Percentiles rank a stretch among this genome's conserved stretches.
phyloP scores from a whole-genome alignment of 2,797 vertebrate genomes.

The Acanthurus tractus region DNA sequence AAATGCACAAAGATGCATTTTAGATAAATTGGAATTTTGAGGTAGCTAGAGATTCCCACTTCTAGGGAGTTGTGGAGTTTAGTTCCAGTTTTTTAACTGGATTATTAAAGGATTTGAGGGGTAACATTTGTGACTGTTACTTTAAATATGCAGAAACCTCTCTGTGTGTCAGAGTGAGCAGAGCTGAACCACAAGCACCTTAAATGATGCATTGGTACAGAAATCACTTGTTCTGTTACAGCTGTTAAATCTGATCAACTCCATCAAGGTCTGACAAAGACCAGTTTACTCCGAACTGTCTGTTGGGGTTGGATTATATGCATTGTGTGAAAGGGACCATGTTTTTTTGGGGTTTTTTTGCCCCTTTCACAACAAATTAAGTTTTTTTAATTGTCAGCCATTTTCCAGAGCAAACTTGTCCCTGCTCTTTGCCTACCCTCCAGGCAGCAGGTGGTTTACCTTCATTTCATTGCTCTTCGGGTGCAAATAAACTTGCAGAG shows the following conservation, averaged over 20 bases:
- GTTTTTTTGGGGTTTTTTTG: not conserved
- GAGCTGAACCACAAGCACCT: not conserved
- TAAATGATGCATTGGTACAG: too few species aligned
- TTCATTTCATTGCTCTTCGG: not conserved
- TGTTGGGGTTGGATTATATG: not conserved
- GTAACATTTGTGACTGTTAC: not conserved
- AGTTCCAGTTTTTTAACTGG: not conserved
- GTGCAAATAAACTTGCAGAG: not conserved
- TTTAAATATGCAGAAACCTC: not conserved
- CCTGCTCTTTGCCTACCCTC: not conserved
- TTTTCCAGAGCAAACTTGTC: not conserved
- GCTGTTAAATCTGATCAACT: not conserved
- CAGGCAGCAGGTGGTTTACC: not conserved
- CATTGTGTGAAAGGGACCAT: not conserved
- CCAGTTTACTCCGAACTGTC: not conserved
- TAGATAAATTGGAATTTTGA: too few species aligned
- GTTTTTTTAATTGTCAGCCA: not conserved
- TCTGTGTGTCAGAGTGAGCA: not conserved
- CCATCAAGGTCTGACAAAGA: not conserved
- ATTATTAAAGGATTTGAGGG: not conserved
- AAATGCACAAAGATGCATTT: too few species aligned
- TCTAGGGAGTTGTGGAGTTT: not conserved
- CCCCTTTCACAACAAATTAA: not conserved
- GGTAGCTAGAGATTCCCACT: too few species aligned
- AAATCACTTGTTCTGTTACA: too few species aligned